phyloP scores from a whole-genome alignment of 2,113 vertebrate species.

The Shinisaurus crocodilurus region DNA sequence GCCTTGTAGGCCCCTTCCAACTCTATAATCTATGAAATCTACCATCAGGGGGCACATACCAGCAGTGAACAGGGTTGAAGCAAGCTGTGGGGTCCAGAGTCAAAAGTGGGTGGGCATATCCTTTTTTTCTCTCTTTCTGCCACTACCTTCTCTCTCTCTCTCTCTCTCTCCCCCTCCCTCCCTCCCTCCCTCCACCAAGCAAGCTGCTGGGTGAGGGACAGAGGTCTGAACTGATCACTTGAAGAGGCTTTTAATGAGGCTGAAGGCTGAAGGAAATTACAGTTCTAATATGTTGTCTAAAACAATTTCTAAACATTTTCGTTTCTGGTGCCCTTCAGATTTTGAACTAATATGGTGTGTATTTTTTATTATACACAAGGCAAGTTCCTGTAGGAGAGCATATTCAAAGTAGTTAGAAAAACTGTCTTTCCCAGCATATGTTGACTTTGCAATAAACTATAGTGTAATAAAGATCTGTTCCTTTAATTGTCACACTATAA shows the following conservation, averaged over 20 bases:
- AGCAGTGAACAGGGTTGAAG: background rate
- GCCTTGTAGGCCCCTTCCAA: too few species aligned
- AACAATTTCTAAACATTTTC: background rate
- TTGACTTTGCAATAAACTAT: background rate
- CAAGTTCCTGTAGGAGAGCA: background rate
- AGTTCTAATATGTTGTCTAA: background rate
- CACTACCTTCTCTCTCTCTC: background rate
- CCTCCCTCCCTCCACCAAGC: background rate
- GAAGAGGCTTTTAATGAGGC: background rate
- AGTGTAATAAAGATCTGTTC: background rate
- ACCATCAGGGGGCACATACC: background rate
- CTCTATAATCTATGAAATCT: too few species aligned
- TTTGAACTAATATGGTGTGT: background rate
- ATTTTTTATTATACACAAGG: background rate
- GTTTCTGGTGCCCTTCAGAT: background rate
- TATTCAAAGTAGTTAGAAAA: background rate
- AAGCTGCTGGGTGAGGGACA: background rate
- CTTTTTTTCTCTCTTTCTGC: background rate
- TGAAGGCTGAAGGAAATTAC: too few species aligned
- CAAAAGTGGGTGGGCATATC: background rate
- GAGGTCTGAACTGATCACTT: background rate
- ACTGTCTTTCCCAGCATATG: background rate
- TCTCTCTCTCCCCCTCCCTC: background rate
- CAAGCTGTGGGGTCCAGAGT: background rate
- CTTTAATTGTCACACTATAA: slow-evolving; percentile 34